phyloP scores from a whole-genome alignment of 2,113 vertebrate genomes.

The Salvelinus sp. region DNA sequence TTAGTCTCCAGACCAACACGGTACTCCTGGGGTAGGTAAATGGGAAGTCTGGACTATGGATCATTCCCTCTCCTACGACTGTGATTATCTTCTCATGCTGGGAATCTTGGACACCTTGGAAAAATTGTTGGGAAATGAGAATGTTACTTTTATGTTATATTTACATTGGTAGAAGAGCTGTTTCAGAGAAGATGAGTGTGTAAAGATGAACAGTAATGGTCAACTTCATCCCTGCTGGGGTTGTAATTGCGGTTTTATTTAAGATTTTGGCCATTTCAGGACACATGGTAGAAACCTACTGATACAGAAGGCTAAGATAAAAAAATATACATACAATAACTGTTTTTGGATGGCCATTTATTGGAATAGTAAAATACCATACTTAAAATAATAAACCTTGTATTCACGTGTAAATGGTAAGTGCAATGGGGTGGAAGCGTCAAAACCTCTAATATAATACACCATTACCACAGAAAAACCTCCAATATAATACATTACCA shows the following conservation, averaged over 20 bases:
- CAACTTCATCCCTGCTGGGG: no score
- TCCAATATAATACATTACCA: no score
- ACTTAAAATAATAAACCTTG: not conserved
- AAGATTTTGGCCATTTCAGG: not conserved
- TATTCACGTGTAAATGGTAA: not conserved
- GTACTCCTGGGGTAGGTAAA: constrained; percentile 88
- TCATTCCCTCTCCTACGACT: constrained; percentile 86
- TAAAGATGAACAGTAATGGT: no score
- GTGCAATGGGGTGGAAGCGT: not conserved
- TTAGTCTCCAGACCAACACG: constrained; percentile 87
- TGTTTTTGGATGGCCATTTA: not conserved
- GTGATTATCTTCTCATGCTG: constrained; percentile 91
- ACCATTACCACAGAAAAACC: not conserved
- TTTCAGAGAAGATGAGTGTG: no score
- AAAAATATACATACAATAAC: not conserved
- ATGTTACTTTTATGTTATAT: not conserved
- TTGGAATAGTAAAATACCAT: constrained; percentile 1
- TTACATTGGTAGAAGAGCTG: no score
- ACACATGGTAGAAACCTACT: not conserved
- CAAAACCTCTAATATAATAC: not conserved
- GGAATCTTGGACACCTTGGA: constrained; percentile 89
- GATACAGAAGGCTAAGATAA: not conserved
- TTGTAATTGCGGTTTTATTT: not conserved
- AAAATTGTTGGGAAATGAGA: constrained; percentile 46
- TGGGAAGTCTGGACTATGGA: constrained; percentile 95